phyloP scores from a whole-genome alignment of 2,113 vertebrate species.

The Columbina picui region DNA sequence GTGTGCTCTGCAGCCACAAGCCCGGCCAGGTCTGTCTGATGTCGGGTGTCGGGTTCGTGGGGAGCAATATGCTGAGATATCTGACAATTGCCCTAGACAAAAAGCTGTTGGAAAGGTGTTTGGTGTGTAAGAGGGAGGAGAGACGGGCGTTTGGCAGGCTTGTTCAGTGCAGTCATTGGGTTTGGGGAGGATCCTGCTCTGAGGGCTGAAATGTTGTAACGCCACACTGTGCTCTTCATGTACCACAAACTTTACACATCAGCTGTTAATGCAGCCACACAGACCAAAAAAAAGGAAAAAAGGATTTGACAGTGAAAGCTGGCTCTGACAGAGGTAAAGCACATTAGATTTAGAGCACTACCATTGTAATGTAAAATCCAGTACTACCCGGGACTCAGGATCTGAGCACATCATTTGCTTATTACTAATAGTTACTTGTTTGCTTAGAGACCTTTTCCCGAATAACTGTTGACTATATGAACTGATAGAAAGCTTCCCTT shows the following conservation, averaged over 20 bases:
- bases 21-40: background rate
- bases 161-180: conserved; percentile 56
- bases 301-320: background rate
- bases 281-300: background rate
- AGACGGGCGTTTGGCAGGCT: conserved; percentile 22
- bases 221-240: conserved; percentile 20
- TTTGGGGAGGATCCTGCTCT: conserved; percentile 47
- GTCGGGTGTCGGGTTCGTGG: conserved; percentile 21
- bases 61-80: background rate
- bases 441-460: background rate
- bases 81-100: conserved; percentile 12
- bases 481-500: background rate
- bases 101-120: conserved; percentile 12
- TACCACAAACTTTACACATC: conserved; percentile 50
- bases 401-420: background rate
- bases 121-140: conserved; percentile 30
- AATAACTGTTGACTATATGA: background rate
- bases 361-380: background rate
- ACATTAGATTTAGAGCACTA: background rate
- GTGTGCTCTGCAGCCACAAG: background rate
- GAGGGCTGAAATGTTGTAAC: conserved; percentile 21
- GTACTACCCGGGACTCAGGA: background rate
- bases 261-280: conserved; percentile 25
- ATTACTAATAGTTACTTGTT: background rate
- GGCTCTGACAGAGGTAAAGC: background rate